phyloP scores from a whole-genome alignment of 2,113 vertebrate species.

The Hiodon tergisus region DNA sequence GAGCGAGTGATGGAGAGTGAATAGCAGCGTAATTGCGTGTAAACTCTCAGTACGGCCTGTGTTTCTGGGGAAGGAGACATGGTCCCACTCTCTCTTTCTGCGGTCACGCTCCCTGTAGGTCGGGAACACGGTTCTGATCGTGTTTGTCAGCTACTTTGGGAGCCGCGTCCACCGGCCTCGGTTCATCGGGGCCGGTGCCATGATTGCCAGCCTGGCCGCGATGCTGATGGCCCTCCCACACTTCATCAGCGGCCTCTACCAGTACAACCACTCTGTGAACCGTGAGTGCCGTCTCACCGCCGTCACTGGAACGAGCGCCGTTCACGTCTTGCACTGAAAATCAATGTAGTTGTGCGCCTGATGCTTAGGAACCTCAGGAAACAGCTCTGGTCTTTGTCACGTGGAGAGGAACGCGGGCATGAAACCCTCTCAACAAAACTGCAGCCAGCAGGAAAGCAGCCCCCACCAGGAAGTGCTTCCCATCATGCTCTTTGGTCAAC shows the following conservation, averaged over 20 bases:
- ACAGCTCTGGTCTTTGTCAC: constrained; percentile 60
- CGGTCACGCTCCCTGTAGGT: constrained; percentile 63
- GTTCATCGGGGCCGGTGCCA: constrained; percentile 76
- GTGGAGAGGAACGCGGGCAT: accelerated
- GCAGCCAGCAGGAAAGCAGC: constrained; percentile 29
- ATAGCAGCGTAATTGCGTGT: no score
- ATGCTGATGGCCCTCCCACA: constrained; percentile 81
- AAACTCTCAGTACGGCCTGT: no score
- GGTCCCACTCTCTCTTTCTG: neutral
- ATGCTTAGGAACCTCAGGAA: constrained; percentile 45
- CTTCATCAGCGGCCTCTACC: constrained; percentile 71
- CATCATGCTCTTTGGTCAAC: constrained; percentile 76
- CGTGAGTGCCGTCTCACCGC: constrained; percentile 58
- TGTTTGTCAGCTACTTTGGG: constrained; percentile 89
- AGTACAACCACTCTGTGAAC: constrained; percentile 48
- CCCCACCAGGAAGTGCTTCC: constrained; percentile 59
- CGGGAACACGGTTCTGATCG: constrained; percentile 82
- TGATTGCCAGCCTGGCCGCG: constrained; percentile 72
- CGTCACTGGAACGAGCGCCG: no score
- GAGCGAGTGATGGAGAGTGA: no score
- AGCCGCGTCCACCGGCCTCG: constrained; percentile 83
- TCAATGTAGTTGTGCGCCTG: neutral
- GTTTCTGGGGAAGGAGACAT: no score
- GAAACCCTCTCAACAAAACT: constrained; percentile 41
- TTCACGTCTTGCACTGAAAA: neutral